A percentile compares a stretch with the other conserved stretches of the same genome.
These are phyloP conservation scores for Rhincodon typus DNA, from an alignment of 2,797 vertebrate species.

Conservation along the genomic window DNA sequence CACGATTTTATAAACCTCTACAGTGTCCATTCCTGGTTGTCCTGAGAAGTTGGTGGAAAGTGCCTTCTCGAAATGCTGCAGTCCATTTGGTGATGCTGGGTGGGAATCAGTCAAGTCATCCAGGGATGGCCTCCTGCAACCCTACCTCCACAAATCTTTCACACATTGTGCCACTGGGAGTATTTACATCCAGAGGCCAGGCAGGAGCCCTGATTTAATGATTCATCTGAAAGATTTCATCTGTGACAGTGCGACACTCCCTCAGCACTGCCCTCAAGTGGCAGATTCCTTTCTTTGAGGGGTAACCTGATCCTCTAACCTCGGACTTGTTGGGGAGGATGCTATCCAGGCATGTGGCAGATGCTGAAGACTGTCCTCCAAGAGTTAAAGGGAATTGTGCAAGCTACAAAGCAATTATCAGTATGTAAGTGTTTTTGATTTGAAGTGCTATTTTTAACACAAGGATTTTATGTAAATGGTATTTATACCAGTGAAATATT, in stretches of 20 bases:
- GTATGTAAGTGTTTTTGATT: background rate
- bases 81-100: background rate
- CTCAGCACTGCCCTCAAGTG: background rate
- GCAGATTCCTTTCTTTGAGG: background rate
- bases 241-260: background rate
- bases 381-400: background rate
- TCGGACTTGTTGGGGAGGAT: background rate
- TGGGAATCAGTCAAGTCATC: background rate
- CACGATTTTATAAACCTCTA: no score
- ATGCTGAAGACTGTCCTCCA: background rate
- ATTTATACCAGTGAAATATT: background rate
- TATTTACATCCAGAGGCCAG: background rate
- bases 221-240: background rate
- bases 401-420: background rate
- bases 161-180: background rate
- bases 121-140: background rate
- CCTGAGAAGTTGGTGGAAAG: no score
- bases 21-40: no score
- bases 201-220: background rate
- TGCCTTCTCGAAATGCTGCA: no score
- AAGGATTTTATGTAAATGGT: background rate
- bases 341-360: no score
- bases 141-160: background rate
- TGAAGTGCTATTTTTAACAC: background rate
- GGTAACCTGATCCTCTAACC: background rate